Percentiles rank a stretch among this genome's conserved stretches.
Conservation (phyloP, 2,797 vertebrate genomes). For the Orestias chungarensis region DNA sequence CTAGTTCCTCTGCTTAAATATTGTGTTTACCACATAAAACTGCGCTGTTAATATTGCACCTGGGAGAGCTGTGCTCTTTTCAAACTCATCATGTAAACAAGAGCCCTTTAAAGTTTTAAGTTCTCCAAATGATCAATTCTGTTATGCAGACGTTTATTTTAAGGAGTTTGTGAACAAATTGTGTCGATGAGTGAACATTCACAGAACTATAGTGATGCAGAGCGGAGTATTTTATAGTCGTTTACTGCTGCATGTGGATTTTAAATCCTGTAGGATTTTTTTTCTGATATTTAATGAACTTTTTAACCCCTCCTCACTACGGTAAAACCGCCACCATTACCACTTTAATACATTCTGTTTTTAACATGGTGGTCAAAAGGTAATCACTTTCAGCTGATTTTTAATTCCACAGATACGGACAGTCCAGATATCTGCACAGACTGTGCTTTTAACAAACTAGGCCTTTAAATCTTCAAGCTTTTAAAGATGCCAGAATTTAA, state of each 20-base stretch:
- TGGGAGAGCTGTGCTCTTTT: neutral
- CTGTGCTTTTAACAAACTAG: neutral
- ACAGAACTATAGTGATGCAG: neutral
- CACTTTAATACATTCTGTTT: neutral
- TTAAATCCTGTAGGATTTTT: neutral
- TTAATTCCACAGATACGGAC: neutral
- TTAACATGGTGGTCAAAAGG: neutral
- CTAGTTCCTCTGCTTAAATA: neutral
- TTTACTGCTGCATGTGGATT: neutral
- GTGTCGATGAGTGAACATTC: neutral
- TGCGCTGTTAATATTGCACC: neutral
- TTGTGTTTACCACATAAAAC: neutral
- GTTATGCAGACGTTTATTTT: neutral
- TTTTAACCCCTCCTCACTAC: neutral
- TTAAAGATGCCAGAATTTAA: neutral
- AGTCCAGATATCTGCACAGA: neutral
- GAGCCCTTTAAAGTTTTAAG: neutral
- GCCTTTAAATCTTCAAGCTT: neutral
- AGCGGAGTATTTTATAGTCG: neutral
- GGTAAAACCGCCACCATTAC: neutral
- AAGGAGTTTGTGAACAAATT: neutral
- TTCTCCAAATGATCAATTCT: neutral
- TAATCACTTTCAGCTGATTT: neutral
- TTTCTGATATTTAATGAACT: constrained; percentile 1
- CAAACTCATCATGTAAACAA: neutral